Conservation (phyloP, 2,113 vertebrate genomes). For the Hippocampus barbouri region DNA sequence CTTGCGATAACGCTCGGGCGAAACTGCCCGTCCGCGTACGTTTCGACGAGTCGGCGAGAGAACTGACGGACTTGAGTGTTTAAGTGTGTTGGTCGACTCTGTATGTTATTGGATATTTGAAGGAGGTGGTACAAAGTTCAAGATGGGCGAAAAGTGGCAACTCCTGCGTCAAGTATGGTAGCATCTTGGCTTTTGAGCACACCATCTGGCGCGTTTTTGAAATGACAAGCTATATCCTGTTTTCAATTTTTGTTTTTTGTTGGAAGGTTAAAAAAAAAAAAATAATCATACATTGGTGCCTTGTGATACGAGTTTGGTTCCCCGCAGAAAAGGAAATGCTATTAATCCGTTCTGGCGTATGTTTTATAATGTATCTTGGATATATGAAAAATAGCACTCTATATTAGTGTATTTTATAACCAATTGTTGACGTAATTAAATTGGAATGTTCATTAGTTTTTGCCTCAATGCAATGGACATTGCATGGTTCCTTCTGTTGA, state of each 20-base stretch:
- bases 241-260: not conserved
- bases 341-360: too few relatives aligned
- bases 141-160: not conserved
- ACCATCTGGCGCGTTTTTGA: not conserved
- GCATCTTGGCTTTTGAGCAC: not conserved
- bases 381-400: too few relatives aligned
- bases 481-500: too few relatives aligned
- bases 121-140: not conserved
- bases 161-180: not conserved
- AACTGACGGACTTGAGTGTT: not conserved
- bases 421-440: too few relatives aligned
- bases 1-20: not conserved
- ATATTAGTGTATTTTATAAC: too few relatives aligned
- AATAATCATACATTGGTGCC: not conserved
- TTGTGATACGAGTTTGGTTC: not conserved
- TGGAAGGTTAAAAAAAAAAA: not conserved
- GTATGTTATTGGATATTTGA: not conserved
- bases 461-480: too few relatives aligned
- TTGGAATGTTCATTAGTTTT: too few relatives aligned
- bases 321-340: too few relatives aligned
- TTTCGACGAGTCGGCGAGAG: not conserved
- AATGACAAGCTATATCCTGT: not conserved
- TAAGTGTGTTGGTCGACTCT: not conserved
- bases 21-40: not conserved
- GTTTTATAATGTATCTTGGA: too few relatives aligned